Evolutionary conservation across 2,113 vertebrate species (phyloP), one percentile per base, ranked within the genome.

Genomic region (Malurus cyaneus): DNA sequence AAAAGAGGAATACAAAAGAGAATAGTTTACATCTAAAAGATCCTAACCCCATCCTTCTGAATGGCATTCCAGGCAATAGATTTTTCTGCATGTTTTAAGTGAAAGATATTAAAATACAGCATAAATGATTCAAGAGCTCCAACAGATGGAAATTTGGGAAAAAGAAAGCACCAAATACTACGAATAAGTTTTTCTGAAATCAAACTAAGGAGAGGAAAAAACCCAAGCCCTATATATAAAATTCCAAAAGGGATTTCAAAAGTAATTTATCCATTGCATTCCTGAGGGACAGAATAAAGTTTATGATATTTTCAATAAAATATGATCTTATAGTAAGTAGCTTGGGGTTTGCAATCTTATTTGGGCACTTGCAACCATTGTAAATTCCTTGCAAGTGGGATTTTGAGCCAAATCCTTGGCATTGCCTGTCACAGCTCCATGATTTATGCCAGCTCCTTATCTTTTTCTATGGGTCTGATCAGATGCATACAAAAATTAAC

Each of bases 271-370:
- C 88, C 95, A 74, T 81, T 94, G 83, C 94, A 90, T 94, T 96
- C 95, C 93, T 94, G 56, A 94, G 96, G 93, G 94, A 89, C 49
- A 96, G 86, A 96, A 92, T 94, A 94, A 94, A 94, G 79, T 95
- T 97, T 95, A 96, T 96, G 90, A 95, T 93, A 92, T 96, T 96
- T 94, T 93, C 96, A 94, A 93, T 97, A 94, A 94, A 95, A 96
- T 96, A 93, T 89, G 93, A 94, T 95, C 92, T 89, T 84, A 93
- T 32, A 94, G 76, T 94, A 96, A 97, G 80, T 93, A 88, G 89
- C 85, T 94, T 8, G 41, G 88, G 83, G 82, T 96, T 92, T 86
- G 80, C 72, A 94, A 78, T 94, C 86, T 95, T 90, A 92, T 88
- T 95, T 95, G 86, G 90, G 93, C 90, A 83, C 88, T 95, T 90